Evolutionary conservation across 2,888 invertebrate species (phyloP).

Genomic region (Thyatira batis): DNA sequence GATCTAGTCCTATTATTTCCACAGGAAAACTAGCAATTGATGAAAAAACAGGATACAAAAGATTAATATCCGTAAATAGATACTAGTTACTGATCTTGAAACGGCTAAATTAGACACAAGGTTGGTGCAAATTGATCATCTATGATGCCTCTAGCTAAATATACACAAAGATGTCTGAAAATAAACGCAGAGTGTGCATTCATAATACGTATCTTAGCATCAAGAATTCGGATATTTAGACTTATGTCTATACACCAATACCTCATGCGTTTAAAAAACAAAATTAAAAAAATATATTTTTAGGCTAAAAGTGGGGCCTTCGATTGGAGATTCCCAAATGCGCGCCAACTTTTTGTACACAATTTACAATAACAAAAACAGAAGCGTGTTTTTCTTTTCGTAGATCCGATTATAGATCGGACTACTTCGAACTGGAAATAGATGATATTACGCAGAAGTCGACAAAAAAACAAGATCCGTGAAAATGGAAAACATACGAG

Average conservation of each 20-base stretch:
- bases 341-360: background rate
- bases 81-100: slow-evolving; percentile 25
- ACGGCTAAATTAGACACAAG: slow-evolving; percentile 29
- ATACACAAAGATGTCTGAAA: slow-evolving; percentile 28
- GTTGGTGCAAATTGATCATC: slow-evolving; percentile 24
- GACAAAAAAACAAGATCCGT: background rate
- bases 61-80: slow-evolving; percentile 16
- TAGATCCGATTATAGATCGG: background rate
- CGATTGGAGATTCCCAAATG: background rate
- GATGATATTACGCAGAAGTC: background rate
- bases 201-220: no score
- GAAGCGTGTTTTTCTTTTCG: background rate
- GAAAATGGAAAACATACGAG: background rate
- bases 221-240: no score
- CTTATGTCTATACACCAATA: no score
- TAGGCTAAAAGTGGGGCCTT: background rate
- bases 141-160: slow-evolving; percentile 23
- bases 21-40: no score
- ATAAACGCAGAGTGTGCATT: slow-evolving; percentile 26
- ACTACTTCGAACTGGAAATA: background rate
- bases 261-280: background rate
- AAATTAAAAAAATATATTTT: background rate
- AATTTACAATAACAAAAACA: background rate
- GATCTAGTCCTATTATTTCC: no score
- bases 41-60: background rate